Evolutionary conservation across 1,140 invertebrate species (phyloP).

Genomic region (Pachypeltis micranthus): DNA sequence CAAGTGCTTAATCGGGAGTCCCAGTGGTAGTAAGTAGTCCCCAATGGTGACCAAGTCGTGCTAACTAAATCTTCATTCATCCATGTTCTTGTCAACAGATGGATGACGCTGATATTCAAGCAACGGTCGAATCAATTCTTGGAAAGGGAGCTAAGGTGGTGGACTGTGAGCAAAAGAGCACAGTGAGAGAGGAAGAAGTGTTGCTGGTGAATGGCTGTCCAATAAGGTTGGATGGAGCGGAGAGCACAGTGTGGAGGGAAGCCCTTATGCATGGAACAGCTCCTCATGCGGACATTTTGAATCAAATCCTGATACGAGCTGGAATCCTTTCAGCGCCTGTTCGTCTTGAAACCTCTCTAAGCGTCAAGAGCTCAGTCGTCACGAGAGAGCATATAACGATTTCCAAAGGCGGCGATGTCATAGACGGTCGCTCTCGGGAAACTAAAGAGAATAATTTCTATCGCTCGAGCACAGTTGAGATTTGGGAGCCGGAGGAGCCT

Average conservation of each 20-base stretch:
- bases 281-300: conserved; percentile 57
- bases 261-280: conserved; percentile 57
- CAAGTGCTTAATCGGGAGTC: no score
- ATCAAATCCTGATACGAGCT: conserved; percentile 48
- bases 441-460: conserved; percentile 62
- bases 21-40: no score
- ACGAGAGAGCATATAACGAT: conserved; percentile 63
- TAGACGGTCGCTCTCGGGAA: conserved; percentile 58
- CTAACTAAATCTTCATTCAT: no score
- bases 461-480: conserved; percentile 51
- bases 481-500: conserved; percentile 48
- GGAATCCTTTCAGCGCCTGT: conserved; percentile 49
- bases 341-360: conserved; percentile 56
- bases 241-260: conserved; percentile 54
- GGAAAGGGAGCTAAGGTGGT: conserved; percentile 61
- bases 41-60: no score
- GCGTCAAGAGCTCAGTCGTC: conserved; percentile 57
- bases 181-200: conserved; percentile 58
- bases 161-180: conserved; percentile 62
- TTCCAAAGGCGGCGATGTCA: conserved; percentile 50
- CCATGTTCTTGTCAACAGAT: conserved; percentile 32
- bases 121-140: conserved; percentile 62
- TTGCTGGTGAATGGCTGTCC: conserved; percentile 61
- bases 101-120: conserved; percentile 62
- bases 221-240: conserved; percentile 53